Evolutionary conservation across 1,140 invertebrate species (phyloP).

Genomic region (Drosophila tropicalis): DNA sequence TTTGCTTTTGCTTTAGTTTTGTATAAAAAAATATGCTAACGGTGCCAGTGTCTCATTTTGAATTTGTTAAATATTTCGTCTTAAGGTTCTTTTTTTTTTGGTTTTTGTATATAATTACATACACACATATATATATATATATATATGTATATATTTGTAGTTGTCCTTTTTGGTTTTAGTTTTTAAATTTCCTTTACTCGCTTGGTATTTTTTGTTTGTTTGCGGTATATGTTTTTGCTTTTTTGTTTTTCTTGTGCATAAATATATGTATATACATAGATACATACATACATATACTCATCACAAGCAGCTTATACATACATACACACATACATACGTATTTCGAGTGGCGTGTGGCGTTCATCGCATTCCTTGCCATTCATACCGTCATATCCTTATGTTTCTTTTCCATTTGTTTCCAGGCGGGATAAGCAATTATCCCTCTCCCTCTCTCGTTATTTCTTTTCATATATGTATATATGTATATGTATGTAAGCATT

Average conservation of each 20-base stretch:
- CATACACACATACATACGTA: slow-evolving; percentile 14
- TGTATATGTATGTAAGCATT: slow-evolving; percentile 28
- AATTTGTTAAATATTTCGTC: slow-evolving; percentile 12
- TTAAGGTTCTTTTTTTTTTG: neutral
- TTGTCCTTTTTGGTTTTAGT: slow-evolving; percentile 20
- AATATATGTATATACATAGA: neutral
- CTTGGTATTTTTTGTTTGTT: slow-evolving; percentile 19
- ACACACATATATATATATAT: no score
- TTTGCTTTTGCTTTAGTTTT: slow-evolving; percentile 63
- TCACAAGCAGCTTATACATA: neutral
- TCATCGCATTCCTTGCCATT: no score
- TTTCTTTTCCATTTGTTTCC: no score
- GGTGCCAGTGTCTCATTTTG: slow-evolving; percentile 64
- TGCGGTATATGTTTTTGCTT: neutral
- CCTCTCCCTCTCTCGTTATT: neutral
- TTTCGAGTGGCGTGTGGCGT: neutral
- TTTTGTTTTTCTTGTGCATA: neutral
- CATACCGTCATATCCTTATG: no score
- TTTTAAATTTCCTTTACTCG: slow-evolving; percentile 8
- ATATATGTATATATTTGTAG: slow-evolving; percentile 9
- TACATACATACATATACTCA: neutral
- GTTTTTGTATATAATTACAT: slow-evolving; percentile 9
- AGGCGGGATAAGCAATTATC: no score
- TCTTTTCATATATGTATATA: slow-evolving; percentile 37
- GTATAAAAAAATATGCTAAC: slow-evolving; percentile 79